Base-by-base conservation (phyloP, 2,113 vertebrate genomes). In the Oryzias woworae region DNA sequence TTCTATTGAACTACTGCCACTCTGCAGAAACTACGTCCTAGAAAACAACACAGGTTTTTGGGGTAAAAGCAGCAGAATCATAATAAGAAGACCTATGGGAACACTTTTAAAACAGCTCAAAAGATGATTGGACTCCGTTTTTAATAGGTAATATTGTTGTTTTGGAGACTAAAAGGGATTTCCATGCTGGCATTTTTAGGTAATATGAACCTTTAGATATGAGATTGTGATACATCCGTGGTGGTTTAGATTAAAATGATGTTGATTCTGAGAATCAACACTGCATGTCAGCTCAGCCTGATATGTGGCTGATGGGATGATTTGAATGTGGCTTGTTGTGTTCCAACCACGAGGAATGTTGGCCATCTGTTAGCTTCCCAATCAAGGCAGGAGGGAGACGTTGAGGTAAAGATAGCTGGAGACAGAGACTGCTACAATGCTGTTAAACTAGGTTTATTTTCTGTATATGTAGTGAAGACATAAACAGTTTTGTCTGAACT, bases 281-380 rank as follows among this genome's bases (percentile, higher is more conserved):
- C 13, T 60, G 62, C 67, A 74, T 74, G 67, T 85, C 75, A 24
- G 43, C 55, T 53, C 26, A 7, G 61, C 53, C 54, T 56, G 57
- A 63, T 72, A 59, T 72, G 50, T 53, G 73, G 70, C 65, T 36
- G 75, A 67, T 53, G 60, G 69, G 66, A 67, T 60, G 50, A 72
- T 73, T 76, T 75, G 74, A 76, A 78, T 80, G 73, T 52, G 53
- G 82, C 66, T 81, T 78, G 75, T 83, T 81, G 73, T 73, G 71
- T 83, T 69, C 76, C 8, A 5, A 77, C 82, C 86, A 61, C 75
- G 61, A 62, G 75, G 84, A 88, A 85, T 77, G 77, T 67, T 73
- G 66, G 82, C 62, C 71, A 61, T 83, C 73, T 63, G 31, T 81
- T 71, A 78, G 60, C 50, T 31, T 2, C 12, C 68, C 50, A 20